phyloP scores from a whole-genome alignment of 2,113 vertebrate genomes.

The Caranx ignobilis region DNA sequence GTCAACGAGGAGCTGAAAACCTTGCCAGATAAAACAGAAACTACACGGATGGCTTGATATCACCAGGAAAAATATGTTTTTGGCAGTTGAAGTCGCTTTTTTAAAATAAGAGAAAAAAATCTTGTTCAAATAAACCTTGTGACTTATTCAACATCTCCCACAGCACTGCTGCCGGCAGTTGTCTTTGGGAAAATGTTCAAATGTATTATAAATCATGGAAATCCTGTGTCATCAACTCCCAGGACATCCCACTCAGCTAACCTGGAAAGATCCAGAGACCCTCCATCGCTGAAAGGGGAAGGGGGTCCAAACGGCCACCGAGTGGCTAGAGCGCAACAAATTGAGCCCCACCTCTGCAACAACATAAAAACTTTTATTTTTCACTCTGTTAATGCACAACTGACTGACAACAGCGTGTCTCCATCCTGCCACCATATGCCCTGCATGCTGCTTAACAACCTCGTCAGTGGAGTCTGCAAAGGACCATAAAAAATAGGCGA shows the following conservation, averaged over 20 bases:
- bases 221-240: conserved; percentile 29
- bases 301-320: conserved; percentile 54
- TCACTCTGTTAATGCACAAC: conserved; percentile 67
- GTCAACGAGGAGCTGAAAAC: conserved; percentile 18
- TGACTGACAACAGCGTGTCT: conserved; percentile 69
- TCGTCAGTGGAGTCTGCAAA: conserved; percentile 72
- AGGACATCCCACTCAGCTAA: conserved; percentile 62
- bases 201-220: conserved; percentile 30
- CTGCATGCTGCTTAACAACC: conserved; percentile 81
- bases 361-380: conserved; percentile 68
- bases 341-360: conserved; percentile 56
- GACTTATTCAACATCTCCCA: conserved; percentile 20
- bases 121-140: conserved; percentile 36
- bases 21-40: conserved; percentile 26
- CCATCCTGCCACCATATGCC: conserved; percentile 77
- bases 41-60: background rate
- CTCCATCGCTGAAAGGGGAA: conserved; percentile 34
- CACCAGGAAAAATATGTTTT: conserved; percentile 40
- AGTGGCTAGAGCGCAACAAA: conserved; percentile 67
- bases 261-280: conserved; percentile 26
- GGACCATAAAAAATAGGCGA: conserved; percentile 79
- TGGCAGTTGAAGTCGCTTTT: conserved; percentile 41
- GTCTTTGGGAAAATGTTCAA: conserved; percentile 23
- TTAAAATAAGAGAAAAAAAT: conserved; percentile 38
- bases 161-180: conserved; percentile 25